These are phyloP conservation scores for Tamias sibiricus DNA, from an alignment of 2,113 vertebrate species.

Conservation along the genomic window DNA sequence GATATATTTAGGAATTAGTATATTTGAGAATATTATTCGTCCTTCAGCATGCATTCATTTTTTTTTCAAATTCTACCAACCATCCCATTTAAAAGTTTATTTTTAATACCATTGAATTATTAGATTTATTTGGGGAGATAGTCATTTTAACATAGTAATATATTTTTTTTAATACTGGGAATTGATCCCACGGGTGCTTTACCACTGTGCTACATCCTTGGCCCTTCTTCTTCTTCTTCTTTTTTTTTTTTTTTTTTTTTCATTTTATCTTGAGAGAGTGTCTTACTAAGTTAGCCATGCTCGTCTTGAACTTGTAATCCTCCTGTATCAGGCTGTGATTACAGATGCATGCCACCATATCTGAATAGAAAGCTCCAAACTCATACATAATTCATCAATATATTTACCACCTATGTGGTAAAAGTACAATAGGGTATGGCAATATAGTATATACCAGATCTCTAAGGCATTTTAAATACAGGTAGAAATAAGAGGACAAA, in stretches of 20 bases:
- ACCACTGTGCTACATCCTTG: no score
- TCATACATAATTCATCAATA: constrained; percentile 18
- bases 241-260: no score
- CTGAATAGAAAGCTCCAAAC: neutral
- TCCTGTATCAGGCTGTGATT: no score
- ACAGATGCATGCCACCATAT: no score
- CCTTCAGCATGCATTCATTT: neutral
- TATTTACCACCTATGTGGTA: neutral
- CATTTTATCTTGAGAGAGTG: no score
- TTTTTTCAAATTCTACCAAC: neutral
- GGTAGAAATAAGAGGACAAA: neutral
- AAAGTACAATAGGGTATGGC: neutral
- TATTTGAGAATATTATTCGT: neutral
- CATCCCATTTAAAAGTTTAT: neutral
- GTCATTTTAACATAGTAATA: neutral
- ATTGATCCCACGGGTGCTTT: no score
- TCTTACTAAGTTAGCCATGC: no score
- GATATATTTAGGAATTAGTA: no score
- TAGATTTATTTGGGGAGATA: neutral
- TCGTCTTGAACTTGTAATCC: no score
- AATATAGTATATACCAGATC: neutral
- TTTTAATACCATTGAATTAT: neutral
- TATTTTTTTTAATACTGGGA: no score
- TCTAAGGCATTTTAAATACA: neutral
- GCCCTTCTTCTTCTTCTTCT: no score